A percentile compares a stretch with the other conserved stretches of the same genome.
phyloP scores from a whole-genome alignment of 2,113 vertebrate species.

The Eidolon helvum region DNA sequence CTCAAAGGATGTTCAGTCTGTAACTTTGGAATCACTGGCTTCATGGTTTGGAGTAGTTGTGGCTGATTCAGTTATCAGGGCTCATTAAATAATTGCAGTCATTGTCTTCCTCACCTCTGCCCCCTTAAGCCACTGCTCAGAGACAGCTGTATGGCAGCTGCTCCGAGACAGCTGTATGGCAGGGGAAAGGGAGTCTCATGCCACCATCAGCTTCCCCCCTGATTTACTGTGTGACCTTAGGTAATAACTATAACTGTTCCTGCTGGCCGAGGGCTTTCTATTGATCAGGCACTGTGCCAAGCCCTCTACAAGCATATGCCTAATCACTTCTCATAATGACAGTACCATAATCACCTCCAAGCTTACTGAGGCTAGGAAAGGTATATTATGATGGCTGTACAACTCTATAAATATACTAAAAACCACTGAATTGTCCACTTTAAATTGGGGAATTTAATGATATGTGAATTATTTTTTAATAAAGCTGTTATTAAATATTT shows the following conservation, averaged over 20 bases:
- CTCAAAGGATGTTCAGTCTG: not conserved
- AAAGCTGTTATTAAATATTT: not conserved
- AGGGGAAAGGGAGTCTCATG: not conserved
- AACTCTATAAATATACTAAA: not conserved
- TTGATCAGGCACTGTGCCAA: not conserved
- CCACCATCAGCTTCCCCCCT: not conserved
- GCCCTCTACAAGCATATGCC: not conserved
- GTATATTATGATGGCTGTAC: not conserved
- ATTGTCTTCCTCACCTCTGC: not conserved
- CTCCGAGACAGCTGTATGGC: no score
- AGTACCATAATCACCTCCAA: not conserved
- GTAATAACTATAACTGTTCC: not conserved
- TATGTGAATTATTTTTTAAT: not conserved
- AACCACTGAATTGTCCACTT: not conserved
- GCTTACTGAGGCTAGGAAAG: not conserved
- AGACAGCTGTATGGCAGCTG: not conserved
- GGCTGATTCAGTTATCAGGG: not conserved
- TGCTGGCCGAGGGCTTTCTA: not conserved
- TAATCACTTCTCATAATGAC: not conserved
- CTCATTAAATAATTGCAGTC: not conserved
- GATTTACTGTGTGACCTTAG: not conserved
- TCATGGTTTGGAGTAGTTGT: not conserved
- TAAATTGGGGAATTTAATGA: not conserved
- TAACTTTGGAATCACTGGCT: not conserved
- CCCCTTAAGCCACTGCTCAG: not conserved